Base-by-base conservation (phyloP, 2,113 vertebrate species). In the Lota lota region DNA sequence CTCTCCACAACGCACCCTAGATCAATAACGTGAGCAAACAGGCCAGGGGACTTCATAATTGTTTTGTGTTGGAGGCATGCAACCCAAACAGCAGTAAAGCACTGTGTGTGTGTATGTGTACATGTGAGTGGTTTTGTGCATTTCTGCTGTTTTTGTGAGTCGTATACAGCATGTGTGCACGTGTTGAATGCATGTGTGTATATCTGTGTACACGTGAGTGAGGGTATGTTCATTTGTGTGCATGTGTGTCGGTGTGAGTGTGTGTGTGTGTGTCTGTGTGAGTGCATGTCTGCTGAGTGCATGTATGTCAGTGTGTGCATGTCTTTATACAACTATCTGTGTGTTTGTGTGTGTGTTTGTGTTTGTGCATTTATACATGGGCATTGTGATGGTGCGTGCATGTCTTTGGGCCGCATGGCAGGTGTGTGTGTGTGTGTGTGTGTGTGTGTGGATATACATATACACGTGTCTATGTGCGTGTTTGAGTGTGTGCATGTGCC, bases 11-110 rank as follows among this genome's bases (percentile, higher is more conserved):
- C 63, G 51, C 69, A 15, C 22, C 70, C 17, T 60, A 11, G 67
- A 80, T 78, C 73, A 76, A 83, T 74, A 75, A 80, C 79, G 62
- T 64, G 73, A 71, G 54, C 71, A 59, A 28, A 71, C 50, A 22
- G 33, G 22, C 15, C 8, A 7, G 57, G 20, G 33, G 11, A 51
- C 0, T 11, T 58, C 40, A 68, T 63, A 62, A 69, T 50, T 53
- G 28, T 50, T 73, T 17, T 65, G 40, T 64, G 64, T 54, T 58
- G 53, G 22, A 17, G 8, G 53, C 22, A 6, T 21, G 40, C 12
- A 3, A 28, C 7, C 24, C 51, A n/a, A 28, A 56, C 50, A 65
- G 19, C 36, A 21, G 63, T 21, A 7, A n/a, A 11, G 18, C 5
- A 11, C 28, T 47, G 6, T 47, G 40, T 47, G 28, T 19, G 60